These are phyloP conservation scores for Noctua comes DNA, from an alignment of 2,888 invertebrate species.

Conservation along the genomic window DNA sequence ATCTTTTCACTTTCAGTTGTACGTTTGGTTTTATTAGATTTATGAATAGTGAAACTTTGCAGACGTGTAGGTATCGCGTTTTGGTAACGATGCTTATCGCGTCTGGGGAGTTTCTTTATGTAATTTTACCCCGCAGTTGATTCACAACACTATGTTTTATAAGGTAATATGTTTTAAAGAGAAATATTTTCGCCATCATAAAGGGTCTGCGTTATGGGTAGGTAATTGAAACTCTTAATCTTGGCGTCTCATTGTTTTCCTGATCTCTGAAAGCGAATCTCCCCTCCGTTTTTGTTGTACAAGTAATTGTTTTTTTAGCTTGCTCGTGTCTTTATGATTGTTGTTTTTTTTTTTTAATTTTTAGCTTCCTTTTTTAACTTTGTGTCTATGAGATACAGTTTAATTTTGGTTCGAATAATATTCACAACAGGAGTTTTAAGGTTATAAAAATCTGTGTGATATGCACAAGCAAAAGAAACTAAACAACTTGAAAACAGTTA, in stretches of 20 bases:
- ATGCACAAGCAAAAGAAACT: neutral
- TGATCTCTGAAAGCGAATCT: conserved; percentile 3
- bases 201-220: neutral
- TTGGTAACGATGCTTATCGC: neutral
- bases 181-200: neutral
- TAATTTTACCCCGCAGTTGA: neutral
- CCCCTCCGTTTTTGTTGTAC: conserved; percentile 15
- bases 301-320: conserved; percentile 37
- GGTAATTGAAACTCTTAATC: conserved; percentile 11
- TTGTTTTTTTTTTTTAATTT: neutral
- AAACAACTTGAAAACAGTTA: neutral
- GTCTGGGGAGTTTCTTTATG: neutral
- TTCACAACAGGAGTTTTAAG: neutral
- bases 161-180: neutral
- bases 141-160: neutral
- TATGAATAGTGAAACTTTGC: neutral
- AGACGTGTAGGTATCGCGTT: neutral
- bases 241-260: conserved; percentile 11
- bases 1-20: conserved; percentile 2
- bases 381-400: neutral
- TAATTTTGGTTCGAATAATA: neutral
- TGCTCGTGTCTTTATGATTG: conserved; percentile 1
- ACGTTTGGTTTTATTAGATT: neutral
- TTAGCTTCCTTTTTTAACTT: neutral
- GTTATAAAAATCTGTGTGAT: neutral